A percentile compares a stretch with the other conserved stretches of the same genome.
These are phyloP conservation scores for Sardina pilchardus DNA, from an alignment of 2,113 vertebrate species.

Conservation along the genomic window DNA sequence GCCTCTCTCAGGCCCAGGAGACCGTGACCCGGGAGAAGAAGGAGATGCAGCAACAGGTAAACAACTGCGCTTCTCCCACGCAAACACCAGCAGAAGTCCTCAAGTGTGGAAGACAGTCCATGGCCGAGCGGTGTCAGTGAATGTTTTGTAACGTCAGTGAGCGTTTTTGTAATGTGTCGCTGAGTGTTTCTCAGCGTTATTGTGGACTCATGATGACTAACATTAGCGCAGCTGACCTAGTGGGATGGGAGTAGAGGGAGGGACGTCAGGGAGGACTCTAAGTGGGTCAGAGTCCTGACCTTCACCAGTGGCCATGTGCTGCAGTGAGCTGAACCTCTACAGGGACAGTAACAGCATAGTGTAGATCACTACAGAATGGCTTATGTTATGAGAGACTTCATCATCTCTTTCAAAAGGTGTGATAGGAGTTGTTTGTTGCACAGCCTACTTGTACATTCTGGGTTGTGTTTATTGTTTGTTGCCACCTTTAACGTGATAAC, in stretches of 20 bases:
- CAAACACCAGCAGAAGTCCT: neutral
- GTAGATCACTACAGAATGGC: neutral
- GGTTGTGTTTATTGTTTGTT: neutral
- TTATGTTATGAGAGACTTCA: neutral
- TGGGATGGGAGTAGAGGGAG: too few species aligned
- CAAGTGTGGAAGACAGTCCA: neutral
- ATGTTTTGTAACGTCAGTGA: neutral
- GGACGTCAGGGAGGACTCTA: neutral
- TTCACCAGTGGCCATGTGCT: neutral
- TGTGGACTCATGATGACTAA: too few species aligned
- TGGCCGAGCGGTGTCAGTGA: too few species aligned
- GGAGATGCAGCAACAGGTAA: constrained; percentile 64
- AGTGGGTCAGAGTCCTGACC: neutral
- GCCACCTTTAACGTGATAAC: neutral
- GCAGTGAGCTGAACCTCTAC: neutral
- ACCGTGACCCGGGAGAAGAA: constrained; percentile 57
- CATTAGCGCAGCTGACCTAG: too few species aligned
- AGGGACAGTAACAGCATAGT: neutral
- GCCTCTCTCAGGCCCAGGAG: constrained; percentile 43
- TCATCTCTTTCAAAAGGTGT: too few species aligned
- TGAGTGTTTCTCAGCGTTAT: neutral
- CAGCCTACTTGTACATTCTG: neutral
- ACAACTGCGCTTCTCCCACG: constrained; percentile 14
- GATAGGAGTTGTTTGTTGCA: neutral
- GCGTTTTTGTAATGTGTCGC: neutral